phyloP scores from a whole-genome alignment of 2,888 invertebrate species.

The Drosophila eohydei region DNA sequence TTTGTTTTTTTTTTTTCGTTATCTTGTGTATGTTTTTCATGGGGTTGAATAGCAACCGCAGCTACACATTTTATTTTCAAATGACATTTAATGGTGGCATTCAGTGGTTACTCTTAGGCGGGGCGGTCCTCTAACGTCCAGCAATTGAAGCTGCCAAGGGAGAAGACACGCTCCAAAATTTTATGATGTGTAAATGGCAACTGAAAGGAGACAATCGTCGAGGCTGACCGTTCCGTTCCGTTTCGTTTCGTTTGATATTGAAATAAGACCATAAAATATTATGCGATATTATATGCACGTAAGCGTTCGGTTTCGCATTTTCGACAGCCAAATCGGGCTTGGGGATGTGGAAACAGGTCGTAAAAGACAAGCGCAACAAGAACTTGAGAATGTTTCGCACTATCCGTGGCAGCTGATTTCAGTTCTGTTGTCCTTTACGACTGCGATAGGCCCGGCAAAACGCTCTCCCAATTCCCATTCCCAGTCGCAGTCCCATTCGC shows the following conservation, averaged over 20 bases:
- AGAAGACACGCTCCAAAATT: slow-evolving; percentile 46
- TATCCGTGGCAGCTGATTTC: slow-evolving; percentile 34
- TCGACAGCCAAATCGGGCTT: slow-evolving; percentile 23
- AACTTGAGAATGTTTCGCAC: slow-evolving; percentile 46
- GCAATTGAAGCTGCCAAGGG: neutral
- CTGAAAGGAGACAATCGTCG: slow-evolving; percentile 52
- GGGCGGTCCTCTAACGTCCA: slow-evolving; percentile 6
- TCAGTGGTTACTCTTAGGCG: slow-evolving; percentile 9
- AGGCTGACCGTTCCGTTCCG: slow-evolving; percentile 32
- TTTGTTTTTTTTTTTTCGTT: neutral
- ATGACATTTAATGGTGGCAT: slow-evolving; percentile 22
- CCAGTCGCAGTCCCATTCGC: neutral
- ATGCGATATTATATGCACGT: slow-evolving; percentile 53
- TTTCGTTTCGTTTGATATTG: slow-evolving; percentile 28
- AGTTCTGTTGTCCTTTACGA: slow-evolving; percentile 45
- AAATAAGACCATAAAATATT: slow-evolving; percentile 55
- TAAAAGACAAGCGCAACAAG: slow-evolving; percentile 46
- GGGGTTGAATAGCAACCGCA: slow-evolving; percentile 13
- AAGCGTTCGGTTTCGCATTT: slow-evolving; percentile 32
- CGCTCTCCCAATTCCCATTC: neutral
- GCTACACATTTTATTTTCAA: slow-evolving; percentile 24
- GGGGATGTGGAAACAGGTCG: slow-evolving; percentile 51
- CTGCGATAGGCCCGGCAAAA: slow-evolving; percentile 32
- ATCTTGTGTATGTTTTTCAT: neutral
- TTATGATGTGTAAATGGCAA: slow-evolving; percentile 69